Conservation (phyloP, 2,113 vertebrate genomes). For the Globicephala melas region DNA sequence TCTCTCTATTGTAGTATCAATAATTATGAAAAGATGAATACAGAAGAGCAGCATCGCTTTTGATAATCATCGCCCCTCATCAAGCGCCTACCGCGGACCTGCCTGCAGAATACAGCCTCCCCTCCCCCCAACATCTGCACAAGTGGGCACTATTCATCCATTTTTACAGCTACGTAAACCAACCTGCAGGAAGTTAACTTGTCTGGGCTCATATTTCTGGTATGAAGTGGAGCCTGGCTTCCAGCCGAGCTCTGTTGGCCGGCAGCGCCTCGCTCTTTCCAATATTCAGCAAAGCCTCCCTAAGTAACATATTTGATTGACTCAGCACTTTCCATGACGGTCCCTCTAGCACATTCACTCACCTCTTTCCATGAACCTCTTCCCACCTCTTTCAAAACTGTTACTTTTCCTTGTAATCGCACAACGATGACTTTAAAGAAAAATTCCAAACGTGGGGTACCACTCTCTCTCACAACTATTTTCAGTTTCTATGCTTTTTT, state of each 20-base stretch:
- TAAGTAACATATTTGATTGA: rapidly evolving
- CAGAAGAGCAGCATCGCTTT: neutral
- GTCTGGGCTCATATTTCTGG: neutral
- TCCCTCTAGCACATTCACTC: neutral
- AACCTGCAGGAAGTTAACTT: neutral
- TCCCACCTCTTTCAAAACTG: neutral
- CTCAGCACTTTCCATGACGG: neutral
- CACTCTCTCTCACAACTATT: neutral
- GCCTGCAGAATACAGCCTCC: neutral
- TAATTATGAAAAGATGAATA: neutral
- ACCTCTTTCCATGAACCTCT: neutral
- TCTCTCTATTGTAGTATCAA: neutral
- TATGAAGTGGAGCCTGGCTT: neutral
- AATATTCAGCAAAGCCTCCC: neutral
- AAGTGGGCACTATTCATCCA: neutral
- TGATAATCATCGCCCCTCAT: rapidly evolving
- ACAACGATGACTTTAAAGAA: neutral
- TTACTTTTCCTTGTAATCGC: neutral
- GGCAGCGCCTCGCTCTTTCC: neutral
- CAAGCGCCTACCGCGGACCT: neutral
- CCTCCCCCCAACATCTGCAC: neutral
- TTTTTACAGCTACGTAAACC: neutral
- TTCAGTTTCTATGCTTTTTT: neutral
- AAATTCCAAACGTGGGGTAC: neutral
- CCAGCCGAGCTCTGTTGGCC: neutral